phyloP scores from a whole-genome alignment of 1,140 invertebrate species.

The Eriocheir sinensis region DNA sequence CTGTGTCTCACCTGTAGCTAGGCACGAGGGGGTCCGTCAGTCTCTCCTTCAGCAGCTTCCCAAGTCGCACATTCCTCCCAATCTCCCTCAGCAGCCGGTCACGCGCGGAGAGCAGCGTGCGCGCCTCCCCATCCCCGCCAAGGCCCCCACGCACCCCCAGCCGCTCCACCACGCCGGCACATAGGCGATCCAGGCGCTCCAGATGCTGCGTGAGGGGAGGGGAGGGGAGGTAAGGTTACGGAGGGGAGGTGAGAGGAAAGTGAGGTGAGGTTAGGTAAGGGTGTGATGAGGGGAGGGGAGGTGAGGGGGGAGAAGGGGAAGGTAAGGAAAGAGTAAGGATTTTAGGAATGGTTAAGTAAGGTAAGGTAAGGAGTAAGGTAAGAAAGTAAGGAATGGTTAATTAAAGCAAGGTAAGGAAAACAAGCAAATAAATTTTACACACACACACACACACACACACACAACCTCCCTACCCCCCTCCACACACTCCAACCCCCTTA shows the following conservation, averaged over 20 bases:
- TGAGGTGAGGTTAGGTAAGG: background rate
- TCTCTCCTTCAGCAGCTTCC: conserved; percentile 86
- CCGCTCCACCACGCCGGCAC: conserved; percentile 69
- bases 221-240: background rate
- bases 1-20: conserved; percentile 68
- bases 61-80: conserved; percentile 88
- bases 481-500: conserved; percentile 84
- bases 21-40: conserved; percentile 83
- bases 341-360: background rate
- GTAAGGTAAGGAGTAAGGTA: too few species aligned
- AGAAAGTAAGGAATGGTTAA: too few species aligned
- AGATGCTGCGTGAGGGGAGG: conserved; percentile 66
- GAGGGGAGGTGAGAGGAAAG: background rate
- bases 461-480: background rate
- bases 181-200: conserved; percentile 74
- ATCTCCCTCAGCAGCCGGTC: conserved; percentile 89
- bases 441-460: background rate
- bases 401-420: too few species aligned
- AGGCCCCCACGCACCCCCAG: conserved; percentile 2
- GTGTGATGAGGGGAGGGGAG: background rate
- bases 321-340: background rate
- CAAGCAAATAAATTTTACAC: too few species aligned
- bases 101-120: conserved; percentile 83
- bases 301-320: too few species aligned
- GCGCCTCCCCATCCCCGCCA: conserved; percentile 38